A percentile compares a stretch with the other conserved stretches of the same genome.
Conservation (phyloP, 1,140 invertebrate genomes). For the Glossosoma conforme region DNA sequence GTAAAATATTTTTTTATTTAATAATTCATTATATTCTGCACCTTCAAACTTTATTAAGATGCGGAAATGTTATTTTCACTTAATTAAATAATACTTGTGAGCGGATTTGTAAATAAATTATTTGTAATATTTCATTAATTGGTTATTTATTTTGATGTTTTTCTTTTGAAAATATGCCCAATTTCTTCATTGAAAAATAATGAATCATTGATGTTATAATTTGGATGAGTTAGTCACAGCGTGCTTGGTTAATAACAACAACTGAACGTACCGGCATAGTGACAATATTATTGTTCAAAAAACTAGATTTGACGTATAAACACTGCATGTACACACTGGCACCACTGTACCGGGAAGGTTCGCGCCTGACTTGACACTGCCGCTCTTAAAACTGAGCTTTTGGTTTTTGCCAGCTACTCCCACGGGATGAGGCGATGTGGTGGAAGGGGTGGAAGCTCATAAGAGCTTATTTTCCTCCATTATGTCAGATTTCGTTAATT, state of each 20-base stretch:
- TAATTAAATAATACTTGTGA: too few relatives aligned
- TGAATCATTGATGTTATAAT: too few relatives aligned
- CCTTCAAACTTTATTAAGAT: too few relatives aligned
- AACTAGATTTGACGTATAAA: conserved; percentile 7
- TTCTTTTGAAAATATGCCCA: too few relatives aligned
- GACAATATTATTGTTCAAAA: not conserved
- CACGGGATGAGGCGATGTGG: conserved; percentile 11
- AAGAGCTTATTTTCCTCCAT: conserved; percentile 14
- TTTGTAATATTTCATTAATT: too few relatives aligned
- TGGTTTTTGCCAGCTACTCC: conserved; percentile 24
- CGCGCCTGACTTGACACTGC: conserved; percentile 24
- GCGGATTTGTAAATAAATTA: too few relatives aligned
- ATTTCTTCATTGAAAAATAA: too few relatives aligned
- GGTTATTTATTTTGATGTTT: too few relatives aligned
- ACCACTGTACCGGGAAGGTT: conserved; percentile 17
- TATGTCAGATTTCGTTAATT: conserved; percentile 20
- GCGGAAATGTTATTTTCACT: too few relatives aligned
- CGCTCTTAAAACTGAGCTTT: conserved; percentile 27
- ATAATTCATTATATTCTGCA: too few relatives aligned
- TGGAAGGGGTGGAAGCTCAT: conserved; percentile 10
- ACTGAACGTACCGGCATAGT: conserved; percentile 30
- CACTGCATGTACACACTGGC: conserved; percentile 1
- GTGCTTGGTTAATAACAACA: not conserved
- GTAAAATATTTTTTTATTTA: too few relatives aligned
- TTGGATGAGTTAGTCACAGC: too few relatives aligned